Evolutionary conservation across 2,797 vertebrate genomes (phyloP).

Genomic region (Acipenser transmontanus): DNA sequence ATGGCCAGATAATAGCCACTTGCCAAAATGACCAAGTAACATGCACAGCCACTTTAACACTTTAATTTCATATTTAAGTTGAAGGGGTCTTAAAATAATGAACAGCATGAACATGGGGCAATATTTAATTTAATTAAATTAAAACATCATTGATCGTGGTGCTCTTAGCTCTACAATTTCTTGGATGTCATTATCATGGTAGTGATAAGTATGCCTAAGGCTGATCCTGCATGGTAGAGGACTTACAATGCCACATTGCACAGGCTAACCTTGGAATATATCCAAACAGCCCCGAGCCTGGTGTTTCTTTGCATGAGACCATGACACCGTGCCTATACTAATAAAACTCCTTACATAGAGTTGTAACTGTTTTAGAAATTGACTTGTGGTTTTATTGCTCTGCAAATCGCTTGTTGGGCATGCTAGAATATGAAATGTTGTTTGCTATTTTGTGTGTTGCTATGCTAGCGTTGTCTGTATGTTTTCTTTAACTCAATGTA

Average conservation of each 20-base stretch:
- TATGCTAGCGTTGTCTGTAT: background rate
- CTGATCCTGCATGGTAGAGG: background rate
- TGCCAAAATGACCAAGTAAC: no score
- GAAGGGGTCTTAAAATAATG: background rate
- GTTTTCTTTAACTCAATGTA: no score
- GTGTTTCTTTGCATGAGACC: background rate
- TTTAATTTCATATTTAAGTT: no score
- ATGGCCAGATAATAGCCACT: no score
- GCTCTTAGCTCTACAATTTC: background rate
- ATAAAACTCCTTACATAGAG: slow-evolving; percentile 8
- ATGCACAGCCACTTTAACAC: no score
- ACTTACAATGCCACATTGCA: background rate
- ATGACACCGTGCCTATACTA: background rate
- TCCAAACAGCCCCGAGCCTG: background rate
- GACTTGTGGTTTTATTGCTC: slow-evolving; percentile 1
- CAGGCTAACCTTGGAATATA: background rate
- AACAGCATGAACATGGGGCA: slow-evolving; percentile 11
- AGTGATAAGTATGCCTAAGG: background rate
- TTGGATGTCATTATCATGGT: background rate
- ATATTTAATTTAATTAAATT: slow-evolving; percentile 23
- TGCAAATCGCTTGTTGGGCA: slow-evolving; percentile 3
- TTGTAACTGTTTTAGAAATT: slow-evolving; percentile 14
- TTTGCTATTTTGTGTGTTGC: background rate
- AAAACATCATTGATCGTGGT: slow-evolving; percentile 28
- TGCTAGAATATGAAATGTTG: background rate